Percentiles rank a stretch among this genome's conserved stretches.
These are phyloP conservation scores for Drosophila heteroneura DNA, from an alignment of 2,888 invertebrate genomes.

Conservation along the genomic window DNA sequence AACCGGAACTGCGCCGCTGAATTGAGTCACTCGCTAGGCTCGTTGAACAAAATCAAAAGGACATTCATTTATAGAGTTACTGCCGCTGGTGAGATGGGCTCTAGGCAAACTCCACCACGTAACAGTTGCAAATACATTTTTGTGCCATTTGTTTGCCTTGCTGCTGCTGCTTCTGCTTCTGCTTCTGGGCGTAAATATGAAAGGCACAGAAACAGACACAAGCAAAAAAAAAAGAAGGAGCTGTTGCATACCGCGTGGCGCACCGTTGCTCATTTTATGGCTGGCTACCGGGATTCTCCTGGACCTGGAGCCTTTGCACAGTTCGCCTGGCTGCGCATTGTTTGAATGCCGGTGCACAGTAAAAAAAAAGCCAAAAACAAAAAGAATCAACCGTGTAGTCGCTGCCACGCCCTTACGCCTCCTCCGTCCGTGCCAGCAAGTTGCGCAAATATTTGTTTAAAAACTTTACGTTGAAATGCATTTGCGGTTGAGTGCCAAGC, in stretches of 20 bases:
- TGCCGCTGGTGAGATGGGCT: neutral
- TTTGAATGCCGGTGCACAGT: constrained; percentile 66
- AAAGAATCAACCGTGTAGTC: constrained; percentile 63
- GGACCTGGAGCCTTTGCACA: constrained; percentile 57
- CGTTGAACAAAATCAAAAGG: constrained; percentile 83
- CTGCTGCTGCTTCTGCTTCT: constrained; percentile 19
- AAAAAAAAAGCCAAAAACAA: constrained; percentile 28
- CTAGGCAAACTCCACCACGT: constrained; percentile 26
- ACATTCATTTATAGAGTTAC: constrained; percentile 81
- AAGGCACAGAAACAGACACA: constrained; percentile 55
- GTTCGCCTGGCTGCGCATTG: constrained; percentile 66
- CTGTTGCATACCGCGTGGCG: constrained; percentile 77
- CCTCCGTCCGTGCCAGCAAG: constrained; percentile 55
- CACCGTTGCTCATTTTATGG: constrained; percentile 78
- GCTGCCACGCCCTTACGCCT: constrained; percentile 6
- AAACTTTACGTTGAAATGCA: constrained; percentile 81
- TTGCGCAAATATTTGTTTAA: constrained; percentile 82
- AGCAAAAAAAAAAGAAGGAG: constrained; percentile 39
- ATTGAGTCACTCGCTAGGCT: constrained; percentile 82
- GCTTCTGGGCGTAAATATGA: constrained; percentile 66
- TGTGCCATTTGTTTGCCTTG: constrained; percentile 76
- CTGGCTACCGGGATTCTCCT: constrained; percentile 45
- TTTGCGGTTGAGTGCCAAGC: constrained; percentile 81
- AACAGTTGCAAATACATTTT: constrained; percentile 80
- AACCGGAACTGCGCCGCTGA: constrained; percentile 67